phyloP scores from a whole-genome alignment of 2,797 vertebrate species.

The Galago senegalensis region DNA sequence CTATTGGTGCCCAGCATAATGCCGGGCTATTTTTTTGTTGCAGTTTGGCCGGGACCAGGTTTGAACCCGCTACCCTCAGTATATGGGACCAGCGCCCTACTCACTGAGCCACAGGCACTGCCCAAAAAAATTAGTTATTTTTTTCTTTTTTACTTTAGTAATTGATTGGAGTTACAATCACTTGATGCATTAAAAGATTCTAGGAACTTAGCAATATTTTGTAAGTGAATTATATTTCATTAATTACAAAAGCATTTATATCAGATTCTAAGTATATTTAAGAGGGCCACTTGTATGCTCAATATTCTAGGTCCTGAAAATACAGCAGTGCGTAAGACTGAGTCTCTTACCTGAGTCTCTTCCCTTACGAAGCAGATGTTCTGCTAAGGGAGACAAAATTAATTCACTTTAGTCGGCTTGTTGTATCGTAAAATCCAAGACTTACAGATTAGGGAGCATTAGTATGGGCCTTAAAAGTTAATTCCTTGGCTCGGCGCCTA shows the following conservation, averaged over 20 bases:
- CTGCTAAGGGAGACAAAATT: neutral
- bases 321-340: neutral
- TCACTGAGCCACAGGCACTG: too few species aligned
- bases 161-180: neutral
- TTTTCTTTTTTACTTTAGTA: neutral
- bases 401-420: conserved; percentile 6
- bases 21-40: too few species aligned
- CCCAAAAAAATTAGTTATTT: too few species aligned
- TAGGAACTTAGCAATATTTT: neutral
- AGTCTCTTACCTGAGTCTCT: neutral
- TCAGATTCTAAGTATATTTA: neutral
- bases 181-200: neutral
- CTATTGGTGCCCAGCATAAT: too few species aligned
- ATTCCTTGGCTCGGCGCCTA: too few species aligned
- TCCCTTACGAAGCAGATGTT: neutral
- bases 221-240: conserved; percentile 12
- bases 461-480: neutral
- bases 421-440: neutral
- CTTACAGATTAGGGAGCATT: neutral
- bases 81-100: too few species aligned
- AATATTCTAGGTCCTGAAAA: neutral
- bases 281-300: conserved; percentile 6
- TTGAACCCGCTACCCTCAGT: too few species aligned
- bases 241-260: conserved; percentile 25
- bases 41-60: too few species aligned